phyloP scores from a whole-genome alignment of 2,888 invertebrate genomes.

The Syrista parreyssii region DNA sequence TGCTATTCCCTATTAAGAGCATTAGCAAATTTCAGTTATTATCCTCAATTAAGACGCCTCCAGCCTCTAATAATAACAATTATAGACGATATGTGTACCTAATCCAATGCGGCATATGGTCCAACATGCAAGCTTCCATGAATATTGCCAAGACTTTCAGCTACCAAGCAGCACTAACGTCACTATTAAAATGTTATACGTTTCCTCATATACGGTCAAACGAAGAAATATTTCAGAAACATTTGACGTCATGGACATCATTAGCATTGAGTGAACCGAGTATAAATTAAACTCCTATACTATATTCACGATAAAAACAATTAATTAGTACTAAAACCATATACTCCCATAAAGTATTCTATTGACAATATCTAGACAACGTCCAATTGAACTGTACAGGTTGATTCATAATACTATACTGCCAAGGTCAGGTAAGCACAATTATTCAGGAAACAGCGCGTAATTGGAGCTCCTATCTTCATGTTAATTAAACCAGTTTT shows the following conservation, averaged over 20 bases:
- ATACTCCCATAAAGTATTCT: background rate
- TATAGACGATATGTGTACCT: conserved; percentile 41
- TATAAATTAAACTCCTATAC: background rate
- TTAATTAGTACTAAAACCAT: background rate
- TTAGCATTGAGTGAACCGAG: background rate
- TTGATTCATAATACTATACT: background rate
- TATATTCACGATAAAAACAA: background rate
- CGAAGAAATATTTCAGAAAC: background rate
- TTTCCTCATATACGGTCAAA: background rate
- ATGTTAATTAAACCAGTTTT: conserved; percentile 40
- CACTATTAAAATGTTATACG: background rate
- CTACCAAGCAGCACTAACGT: background rate
- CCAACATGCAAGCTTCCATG: conserved; percentile 31
- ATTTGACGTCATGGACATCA: background rate
- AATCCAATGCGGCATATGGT: conserved; percentile 47
- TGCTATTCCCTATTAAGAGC: background rate
- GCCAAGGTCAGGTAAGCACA: conserved; percentile 14
- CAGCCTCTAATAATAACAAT: conserved; percentile 43
- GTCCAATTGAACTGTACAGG: background rate
- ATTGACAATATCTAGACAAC: background rate
- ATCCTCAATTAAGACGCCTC: conserved; percentile 33
- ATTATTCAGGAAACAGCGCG: conserved; percentile 7
- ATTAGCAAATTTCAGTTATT: conserved; percentile 1
- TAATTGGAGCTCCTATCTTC: conserved; percentile 40
- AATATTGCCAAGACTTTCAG: conserved; percentile 3